Percentiles rank a stretch among this genome's conserved stretches.
Evolutionary conservation across 2,888 invertebrate genomes (phyloP).

Genomic region (Meiosimyza decipiens): DNA sequence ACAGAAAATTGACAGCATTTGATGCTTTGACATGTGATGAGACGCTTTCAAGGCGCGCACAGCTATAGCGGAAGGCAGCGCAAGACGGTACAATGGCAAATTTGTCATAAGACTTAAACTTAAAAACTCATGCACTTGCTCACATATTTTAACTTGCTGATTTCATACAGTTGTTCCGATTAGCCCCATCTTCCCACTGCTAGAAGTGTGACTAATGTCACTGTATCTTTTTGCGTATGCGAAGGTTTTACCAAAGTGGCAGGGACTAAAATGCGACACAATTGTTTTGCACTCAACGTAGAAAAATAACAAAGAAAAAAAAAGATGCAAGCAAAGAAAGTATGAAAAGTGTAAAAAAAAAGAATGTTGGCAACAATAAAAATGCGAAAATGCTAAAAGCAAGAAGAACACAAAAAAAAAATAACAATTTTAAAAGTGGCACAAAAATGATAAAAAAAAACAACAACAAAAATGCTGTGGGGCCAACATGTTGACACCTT

Average conservation of each 20-base stretch:
- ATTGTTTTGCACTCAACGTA: conserved; percentile 11
- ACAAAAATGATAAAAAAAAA: background rate
- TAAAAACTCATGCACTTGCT: too few relatives aligned
- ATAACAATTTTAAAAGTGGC: background rate
- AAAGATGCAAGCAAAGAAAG: background rate
- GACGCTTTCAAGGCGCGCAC: background rate
- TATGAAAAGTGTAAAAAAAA: background rate
- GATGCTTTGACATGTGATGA: conserved; percentile 12
- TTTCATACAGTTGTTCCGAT: too few relatives aligned
- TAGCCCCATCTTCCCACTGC: too few relatives aligned
- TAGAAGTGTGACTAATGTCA: background rate
- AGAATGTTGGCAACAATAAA: too few relatives aligned
- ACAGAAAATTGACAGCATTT: conserved; percentile 12
- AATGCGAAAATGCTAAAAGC: too few relatives aligned
- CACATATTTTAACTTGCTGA: too few relatives aligned
- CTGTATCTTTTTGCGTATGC: conserved; percentile 33
- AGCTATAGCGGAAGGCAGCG: background rate
- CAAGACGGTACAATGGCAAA: background rate
- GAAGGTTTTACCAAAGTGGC: too few relatives aligned
- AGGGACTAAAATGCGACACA: background rate
- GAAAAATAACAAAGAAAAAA: background rate
- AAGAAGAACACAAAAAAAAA: background rate
- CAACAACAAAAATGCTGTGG: too few relatives aligned
- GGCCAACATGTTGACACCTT: too few relatives aligned
- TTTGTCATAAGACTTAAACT: too few relatives aligned